phyloP scores from a whole-genome alignment of 2,888 invertebrate species.

The Dicyrtoma fusca region DNA sequence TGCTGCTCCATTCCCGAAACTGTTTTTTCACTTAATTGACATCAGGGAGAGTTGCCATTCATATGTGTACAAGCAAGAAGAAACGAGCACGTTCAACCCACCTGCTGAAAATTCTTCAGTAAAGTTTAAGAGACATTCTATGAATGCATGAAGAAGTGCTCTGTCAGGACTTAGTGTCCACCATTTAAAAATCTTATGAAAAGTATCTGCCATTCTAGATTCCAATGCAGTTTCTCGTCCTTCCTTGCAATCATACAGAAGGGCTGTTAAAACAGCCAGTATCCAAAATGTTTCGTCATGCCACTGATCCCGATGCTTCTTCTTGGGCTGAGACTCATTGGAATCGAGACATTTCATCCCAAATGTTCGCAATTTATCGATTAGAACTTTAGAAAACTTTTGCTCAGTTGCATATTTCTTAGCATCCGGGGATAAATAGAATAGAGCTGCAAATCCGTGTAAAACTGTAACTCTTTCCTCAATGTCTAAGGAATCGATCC shows the following conservation, averaged over 20 bases:
- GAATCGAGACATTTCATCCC: slow-evolving; percentile 44
- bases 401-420: slow-evolving; percentile 46
- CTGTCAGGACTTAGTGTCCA: slow-evolving; percentile 47
- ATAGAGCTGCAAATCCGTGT: slow-evolving; percentile 40
- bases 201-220: slow-evolving; percentile 41
- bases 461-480: slow-evolving; percentile 45
- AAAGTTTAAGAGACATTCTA: slow-evolving; percentile 51
- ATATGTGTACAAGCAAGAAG: neutral
- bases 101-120: slow-evolving; percentile 52
- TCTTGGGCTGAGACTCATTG: slow-evolving; percentile 19
- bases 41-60: too few species aligned
- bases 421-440: slow-evolving; percentile 41
- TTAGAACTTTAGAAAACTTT: slow-evolving; percentile 31
- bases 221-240: slow-evolving; percentile 43
- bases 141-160: slow-evolving; percentile 42
- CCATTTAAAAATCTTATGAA: slow-evolving; percentile 52
- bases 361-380: slow-evolving; percentile 44
- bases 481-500: slow-evolving; percentile 38
- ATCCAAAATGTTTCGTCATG: slow-evolving; percentile 47
- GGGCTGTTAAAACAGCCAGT: slow-evolving; percentile 41
- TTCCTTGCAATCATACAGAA: slow-evolving; percentile 43
- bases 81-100: slow-evolving; percentile 4
- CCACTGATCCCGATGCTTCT: slow-evolving; percentile 17
- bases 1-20: too few species aligned
- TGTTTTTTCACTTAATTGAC: too few species aligned